Evolutionary conservation across 2,888 invertebrate genomes (phyloP).

Genomic region (Cataglyphis livida): DNA sequence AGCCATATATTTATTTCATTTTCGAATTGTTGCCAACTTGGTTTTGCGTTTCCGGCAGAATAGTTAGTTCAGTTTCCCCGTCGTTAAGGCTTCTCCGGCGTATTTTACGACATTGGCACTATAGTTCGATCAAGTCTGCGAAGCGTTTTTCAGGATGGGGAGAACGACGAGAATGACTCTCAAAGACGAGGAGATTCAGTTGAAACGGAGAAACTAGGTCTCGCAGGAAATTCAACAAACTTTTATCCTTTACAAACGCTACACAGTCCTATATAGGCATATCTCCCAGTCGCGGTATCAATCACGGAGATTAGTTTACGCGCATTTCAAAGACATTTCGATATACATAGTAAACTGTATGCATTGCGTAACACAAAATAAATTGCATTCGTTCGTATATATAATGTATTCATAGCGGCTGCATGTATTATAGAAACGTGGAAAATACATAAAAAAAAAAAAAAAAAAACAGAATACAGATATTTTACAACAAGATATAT

Average conservation of each 20-base stretch:
- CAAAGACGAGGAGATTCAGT: slow-evolving; percentile 46
- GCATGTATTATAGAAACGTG: background rate
- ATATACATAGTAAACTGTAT: background rate
- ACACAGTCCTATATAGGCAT: background rate
- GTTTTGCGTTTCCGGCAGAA: slow-evolving; percentile 9
- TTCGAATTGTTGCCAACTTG: slow-evolving; percentile 23
- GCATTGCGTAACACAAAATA: slow-evolving; percentile 17
- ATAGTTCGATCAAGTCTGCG: slow-evolving; percentile 53
- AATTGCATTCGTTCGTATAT: background rate
- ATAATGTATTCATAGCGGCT: background rate
- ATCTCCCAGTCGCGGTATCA: slow-evolving; percentile 41
- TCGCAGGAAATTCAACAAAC: slow-evolving; percentile 51
- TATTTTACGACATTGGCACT: slow-evolving; percentile 41
- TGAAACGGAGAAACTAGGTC: slow-evolving; percentile 50
- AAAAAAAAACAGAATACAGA: background rate
- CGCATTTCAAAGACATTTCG: slow-evolving; percentile 14
- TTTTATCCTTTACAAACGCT: slow-evolving; percentile 40
- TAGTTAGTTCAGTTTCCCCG: slow-evolving; percentile 13
- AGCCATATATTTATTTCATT: slow-evolving; percentile 18
- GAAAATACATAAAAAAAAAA: no score
- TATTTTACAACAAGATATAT: background rate
- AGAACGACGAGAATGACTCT: slow-evolving; percentile 48
- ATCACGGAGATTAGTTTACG: slow-evolving; percentile 53
- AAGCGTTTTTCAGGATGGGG: slow-evolving; percentile 49
- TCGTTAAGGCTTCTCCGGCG: slow-evolving; percentile 52